phyloP scores from a whole-genome alignment of 1,140 invertebrate genomes.

The Apis mellifera region Amel_HAv3.1 CM009936.2:4979001-4979500 shows the following conservation, averaged over 20 bases:
- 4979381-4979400: too few relatives aligned
- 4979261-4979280: too few relatives aligned
- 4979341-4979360: not conserved
- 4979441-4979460: too few relatives aligned
- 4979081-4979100: conserved; percentile 21
- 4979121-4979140: conserved; percentile 1
- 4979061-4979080: not conserved
- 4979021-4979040: not conserved
- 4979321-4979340: not conserved
- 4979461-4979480: too few relatives aligned
- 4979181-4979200: conserved; percentile 18
- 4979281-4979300: not conserved
- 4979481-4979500: too few relatives aligned
- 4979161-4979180: not conserved
- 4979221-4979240: not conserved
- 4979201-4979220: not conserved
- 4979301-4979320: too few relatives aligned
- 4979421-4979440: not conserved
- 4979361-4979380: not conserved
- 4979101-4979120: conserved; percentile 5
- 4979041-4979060: not conserved
- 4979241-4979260: not conserved
- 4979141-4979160: not conserved
- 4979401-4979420: too few relatives aligned
- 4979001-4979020: conserved; percentile 2